Evolutionary conservation across 2,113 vertebrate genomes (phyloP).

Genomic region (Callionymus lyra): DNA sequence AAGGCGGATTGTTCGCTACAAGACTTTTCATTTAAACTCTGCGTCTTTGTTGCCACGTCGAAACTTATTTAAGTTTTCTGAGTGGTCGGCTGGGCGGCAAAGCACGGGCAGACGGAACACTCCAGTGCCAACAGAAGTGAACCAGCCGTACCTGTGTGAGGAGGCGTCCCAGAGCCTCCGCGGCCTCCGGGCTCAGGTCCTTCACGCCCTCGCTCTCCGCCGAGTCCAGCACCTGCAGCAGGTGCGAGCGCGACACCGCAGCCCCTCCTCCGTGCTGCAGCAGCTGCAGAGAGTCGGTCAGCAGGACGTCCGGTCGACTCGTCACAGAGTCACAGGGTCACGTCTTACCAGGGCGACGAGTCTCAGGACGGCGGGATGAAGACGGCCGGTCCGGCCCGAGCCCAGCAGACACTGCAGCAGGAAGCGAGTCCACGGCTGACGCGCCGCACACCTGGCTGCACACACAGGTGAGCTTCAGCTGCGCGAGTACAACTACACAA

Average conservation of each 20-base stretch:
- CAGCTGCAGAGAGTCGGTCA: conserved; percentile 72
- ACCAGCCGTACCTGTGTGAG: conserved; percentile 71
- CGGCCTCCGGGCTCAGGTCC: conserved; percentile 62
- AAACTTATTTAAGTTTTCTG: too few relatives aligned
- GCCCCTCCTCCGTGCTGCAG: conserved; percentile 63
- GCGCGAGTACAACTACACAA: too few relatives aligned
- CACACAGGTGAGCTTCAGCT: too few relatives aligned
- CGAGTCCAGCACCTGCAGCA: conserved; percentile 67
- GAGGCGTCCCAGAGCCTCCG: conserved; percentile 67
- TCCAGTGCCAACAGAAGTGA: neutral
- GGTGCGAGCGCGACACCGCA: conserved; percentile 66
- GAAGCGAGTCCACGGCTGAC: conserved; percentile 84
- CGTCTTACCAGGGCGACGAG: conserved; percentile 76
- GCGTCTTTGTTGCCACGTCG: too few relatives aligned
- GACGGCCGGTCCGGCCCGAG: conserved; percentile 64
- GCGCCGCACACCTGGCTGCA: conserved; percentile 69
- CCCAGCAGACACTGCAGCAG: conserved; percentile 72
- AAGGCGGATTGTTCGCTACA: too few relatives aligned
- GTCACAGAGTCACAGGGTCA: conserved; percentile 4
- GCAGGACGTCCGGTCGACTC: too few relatives aligned
- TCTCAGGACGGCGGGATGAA: conserved; percentile 77
- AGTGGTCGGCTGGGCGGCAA: neutral
- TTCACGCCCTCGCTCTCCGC: conserved; percentile 63
- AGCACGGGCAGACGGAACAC: neutral
- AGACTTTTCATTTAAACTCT: too few relatives aligned